Percentiles rank a stretch among this genome's conserved stretches.
These are phyloP conservation scores for Pyxicephalus adspersus DNA, from an alignment of 2,113 vertebrate species.

Conservation along the genomic window DNA sequence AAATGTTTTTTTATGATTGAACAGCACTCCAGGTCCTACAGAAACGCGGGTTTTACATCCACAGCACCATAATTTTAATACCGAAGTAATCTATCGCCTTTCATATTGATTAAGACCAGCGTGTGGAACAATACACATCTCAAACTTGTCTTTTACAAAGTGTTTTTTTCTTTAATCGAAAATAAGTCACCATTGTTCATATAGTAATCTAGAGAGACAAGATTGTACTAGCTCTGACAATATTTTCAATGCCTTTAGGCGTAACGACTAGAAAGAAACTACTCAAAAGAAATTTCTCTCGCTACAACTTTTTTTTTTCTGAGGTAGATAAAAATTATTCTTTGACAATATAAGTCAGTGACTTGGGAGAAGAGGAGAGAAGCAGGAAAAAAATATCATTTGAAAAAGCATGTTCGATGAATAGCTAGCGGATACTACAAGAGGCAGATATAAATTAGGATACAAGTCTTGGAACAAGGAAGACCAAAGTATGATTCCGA, in stretches of 20 bases:
- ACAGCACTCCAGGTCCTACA: background rate
- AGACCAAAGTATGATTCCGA: slow-evolving; percentile 19
- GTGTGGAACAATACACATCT: background rate
- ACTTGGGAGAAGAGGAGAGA: background rate
- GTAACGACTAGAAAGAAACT: background rate
- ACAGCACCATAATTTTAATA: background rate
- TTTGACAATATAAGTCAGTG: slow-evolving; percentile 23
- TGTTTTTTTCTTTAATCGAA: background rate
- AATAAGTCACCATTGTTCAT: slow-evolving; percentile 4
- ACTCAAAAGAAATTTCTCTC: background rate
- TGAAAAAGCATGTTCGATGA: slow-evolving; percentile 27
- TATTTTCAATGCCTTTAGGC: background rate
- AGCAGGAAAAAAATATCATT: slow-evolving; percentile 20
- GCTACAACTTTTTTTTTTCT: slow-evolving; percentile 5
- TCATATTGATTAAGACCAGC: background rate
- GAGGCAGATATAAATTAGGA: slow-evolving; percentile 38
- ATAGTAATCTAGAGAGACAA: background rate
- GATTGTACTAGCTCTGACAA: background rate
- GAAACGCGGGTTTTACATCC: no score
- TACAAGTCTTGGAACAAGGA: background rate
- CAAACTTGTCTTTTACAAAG: background rate
- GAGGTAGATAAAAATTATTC: slow-evolving; percentile 20
- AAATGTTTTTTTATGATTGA: slow-evolving; percentile 7
- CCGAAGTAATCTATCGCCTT: background rate
- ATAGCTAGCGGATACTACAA: slow-evolving; percentile 37